These are phyloP conservation scores for Sarcophaga variegata DNA, from an alignment of 2,888 invertebrate genomes.

Conservation along the genomic window DNA sequence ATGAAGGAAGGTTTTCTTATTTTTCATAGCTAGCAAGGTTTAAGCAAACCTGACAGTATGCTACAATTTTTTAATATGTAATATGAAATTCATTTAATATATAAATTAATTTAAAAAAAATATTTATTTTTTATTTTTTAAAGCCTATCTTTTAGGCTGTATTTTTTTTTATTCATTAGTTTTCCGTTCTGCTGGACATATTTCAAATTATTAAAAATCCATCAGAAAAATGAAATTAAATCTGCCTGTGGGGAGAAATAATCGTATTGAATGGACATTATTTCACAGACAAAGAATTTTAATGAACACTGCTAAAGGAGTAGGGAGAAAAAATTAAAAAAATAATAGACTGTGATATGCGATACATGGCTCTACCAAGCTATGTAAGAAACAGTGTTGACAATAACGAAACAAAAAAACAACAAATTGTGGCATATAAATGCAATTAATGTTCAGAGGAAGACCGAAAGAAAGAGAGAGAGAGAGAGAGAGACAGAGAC, in stretches of 20 bases:
- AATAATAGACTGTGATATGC: slow-evolving; percentile 53
- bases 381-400: not conserved
- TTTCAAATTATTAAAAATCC: slow-evolving; percentile 49
- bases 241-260: slow-evolving; percentile 47
- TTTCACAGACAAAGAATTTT: slow-evolving; percentile 19
- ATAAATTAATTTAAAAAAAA: too few species aligned
- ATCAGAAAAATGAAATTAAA: slow-evolving; percentile 60
- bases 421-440: slow-evolving; percentile 26
- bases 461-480: too few species aligned
- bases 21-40: too few species aligned
- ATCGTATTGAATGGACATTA: slow-evolving; percentile 44
- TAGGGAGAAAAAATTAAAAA: slow-evolving; percentile 8
- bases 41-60: too few species aligned
- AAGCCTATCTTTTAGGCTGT: too few species aligned
- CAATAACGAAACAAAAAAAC: slow-evolving; percentile 13
- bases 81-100: too few species aligned
- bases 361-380: slow-evolving; percentile 8
- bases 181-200: too few species aligned
- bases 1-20: too few species aligned
- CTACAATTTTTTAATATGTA: too few species aligned
- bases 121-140: too few species aligned
- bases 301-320: not conserved
- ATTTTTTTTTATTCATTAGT: too few species aligned
- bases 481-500: too few species aligned
- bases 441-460: slow-evolving; percentile 46